These are phyloP conservation scores for Cinclus mexicanus DNA, from an alignment of 2,113 vertebrate species.

Conservation along the genomic window DNA sequence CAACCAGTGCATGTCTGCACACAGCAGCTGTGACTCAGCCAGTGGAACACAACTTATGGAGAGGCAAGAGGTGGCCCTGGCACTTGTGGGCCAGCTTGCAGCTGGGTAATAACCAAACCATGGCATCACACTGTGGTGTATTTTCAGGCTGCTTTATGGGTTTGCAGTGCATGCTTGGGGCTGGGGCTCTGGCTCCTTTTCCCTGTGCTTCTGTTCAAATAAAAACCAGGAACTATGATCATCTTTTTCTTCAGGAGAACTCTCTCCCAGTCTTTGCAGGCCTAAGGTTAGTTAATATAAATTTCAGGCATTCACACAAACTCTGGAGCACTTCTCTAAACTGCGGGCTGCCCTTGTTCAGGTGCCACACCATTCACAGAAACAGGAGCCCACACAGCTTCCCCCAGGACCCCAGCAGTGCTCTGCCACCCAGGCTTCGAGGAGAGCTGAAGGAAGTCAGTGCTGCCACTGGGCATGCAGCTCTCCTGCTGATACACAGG, in stretches of 20 bases:
- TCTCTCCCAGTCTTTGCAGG: background rate
- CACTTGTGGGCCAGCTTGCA: background rate
- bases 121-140: background rate
- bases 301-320: background rate
- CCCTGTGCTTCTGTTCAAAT: background rate
- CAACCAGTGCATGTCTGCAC: background rate
- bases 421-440: background rate
- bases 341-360: background rate
- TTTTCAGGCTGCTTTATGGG: background rate
- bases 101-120: background rate
- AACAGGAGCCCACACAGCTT: fast-evolving
- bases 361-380: fast-evolving
- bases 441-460: background rate
- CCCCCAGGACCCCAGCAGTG: background rate
- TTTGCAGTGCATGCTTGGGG: background rate
- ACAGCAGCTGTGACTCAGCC: background rate
- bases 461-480: background rate
- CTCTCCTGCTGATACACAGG: background rate
- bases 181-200: background rate
- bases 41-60: fast-evolving
- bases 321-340: background rate
- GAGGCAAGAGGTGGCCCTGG: background rate
- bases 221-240: background rate
- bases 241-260: background rate
- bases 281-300: background rate